These are phyloP conservation scores for Drosophila maculinotata DNA, from an alignment of 2,888 invertebrate species.

Conservation along the genomic window DNA sequence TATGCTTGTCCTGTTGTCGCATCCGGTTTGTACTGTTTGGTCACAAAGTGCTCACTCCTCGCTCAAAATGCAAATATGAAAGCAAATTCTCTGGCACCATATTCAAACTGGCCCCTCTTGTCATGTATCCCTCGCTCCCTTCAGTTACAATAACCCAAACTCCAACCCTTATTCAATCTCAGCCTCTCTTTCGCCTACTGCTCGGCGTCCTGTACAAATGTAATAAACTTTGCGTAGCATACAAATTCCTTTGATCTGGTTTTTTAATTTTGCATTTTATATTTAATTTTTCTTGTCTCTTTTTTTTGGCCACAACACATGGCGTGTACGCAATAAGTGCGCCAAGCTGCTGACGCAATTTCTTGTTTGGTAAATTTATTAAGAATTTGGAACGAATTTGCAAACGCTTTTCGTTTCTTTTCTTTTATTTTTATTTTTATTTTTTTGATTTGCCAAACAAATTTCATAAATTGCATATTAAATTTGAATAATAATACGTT, in stretches of 20 bases:
- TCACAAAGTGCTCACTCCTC: constrained; percentile 40
- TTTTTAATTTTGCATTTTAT: constrained; percentile 72
- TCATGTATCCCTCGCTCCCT: no score
- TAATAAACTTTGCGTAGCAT: constrained; percentile 52
- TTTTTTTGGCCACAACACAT: constrained; percentile 57
- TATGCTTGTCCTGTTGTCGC: constrained; percentile 49
- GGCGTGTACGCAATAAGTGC: constrained; percentile 63
- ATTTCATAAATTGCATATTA: no score
- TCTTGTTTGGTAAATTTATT: constrained; percentile 55
- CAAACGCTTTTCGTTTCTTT: constrained; percentile 13
- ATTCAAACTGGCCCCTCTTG: constrained; percentile 44
- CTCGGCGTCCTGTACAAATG: constrained; percentile 35
- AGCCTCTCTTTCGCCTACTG: constrained; percentile 2
- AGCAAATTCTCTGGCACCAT: constrained; percentile 71
- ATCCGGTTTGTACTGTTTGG: constrained; percentile 36
- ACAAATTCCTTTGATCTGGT: constrained; percentile 74
- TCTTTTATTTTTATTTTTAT: constrained; percentile 19
- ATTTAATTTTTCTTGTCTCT: constrained; percentile 47
- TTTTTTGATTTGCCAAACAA: constrained; percentile 11
- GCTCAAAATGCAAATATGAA: constrained; percentile 71
- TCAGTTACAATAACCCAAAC: no score
- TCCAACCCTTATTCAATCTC: constrained; percentile 9
- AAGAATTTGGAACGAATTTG: constrained; percentile 45
- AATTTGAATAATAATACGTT: no score
- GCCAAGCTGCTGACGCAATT: constrained; percentile 42